Evolutionary conservation across 2,113 vertebrate genomes (phyloP).

Genomic region (Aegotheles bennettii): DNA sequence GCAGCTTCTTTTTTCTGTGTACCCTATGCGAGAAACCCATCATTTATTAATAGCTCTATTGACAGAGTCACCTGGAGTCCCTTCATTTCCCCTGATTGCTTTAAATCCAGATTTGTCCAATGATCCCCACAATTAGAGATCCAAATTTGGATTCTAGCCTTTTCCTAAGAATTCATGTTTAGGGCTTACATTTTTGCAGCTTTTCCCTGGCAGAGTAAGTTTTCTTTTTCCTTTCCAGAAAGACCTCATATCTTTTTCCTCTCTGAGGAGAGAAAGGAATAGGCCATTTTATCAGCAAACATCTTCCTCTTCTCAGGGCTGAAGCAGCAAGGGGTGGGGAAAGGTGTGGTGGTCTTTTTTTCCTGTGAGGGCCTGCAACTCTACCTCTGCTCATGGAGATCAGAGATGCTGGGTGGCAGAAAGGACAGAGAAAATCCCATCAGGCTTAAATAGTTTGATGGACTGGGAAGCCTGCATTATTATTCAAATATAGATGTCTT

Average conservation of each 20-base stretch:
- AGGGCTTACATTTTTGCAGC: background rate
- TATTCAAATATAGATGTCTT: background rate
- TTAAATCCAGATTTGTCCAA: background rate
- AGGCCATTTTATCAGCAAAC: background rate
- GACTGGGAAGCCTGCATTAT: background rate
- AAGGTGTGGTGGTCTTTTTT: background rate
- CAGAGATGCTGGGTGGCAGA: background rate
- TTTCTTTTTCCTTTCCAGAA: background rate
- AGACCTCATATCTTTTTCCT: background rate
- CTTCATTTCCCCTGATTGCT: background rate
- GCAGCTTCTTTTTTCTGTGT: background rate
- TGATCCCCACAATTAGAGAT: background rate
- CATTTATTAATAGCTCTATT: conserved; percentile 14
- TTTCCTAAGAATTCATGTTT: background rate
- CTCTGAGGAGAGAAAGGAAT: background rate
- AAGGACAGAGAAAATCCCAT: background rate
- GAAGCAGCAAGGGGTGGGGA: background rate
- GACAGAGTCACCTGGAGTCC: background rate
- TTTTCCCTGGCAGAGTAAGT: background rate
- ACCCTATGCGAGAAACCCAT: background rate
- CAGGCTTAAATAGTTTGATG: background rate
- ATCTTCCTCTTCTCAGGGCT: background rate
- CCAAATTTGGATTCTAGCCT: background rate
- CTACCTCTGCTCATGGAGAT: background rate
- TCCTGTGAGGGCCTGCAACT: background rate